Evolutionary conservation across 2,113 vertebrate species (phyloP).

Genomic region (Xerus inauris): DNA sequence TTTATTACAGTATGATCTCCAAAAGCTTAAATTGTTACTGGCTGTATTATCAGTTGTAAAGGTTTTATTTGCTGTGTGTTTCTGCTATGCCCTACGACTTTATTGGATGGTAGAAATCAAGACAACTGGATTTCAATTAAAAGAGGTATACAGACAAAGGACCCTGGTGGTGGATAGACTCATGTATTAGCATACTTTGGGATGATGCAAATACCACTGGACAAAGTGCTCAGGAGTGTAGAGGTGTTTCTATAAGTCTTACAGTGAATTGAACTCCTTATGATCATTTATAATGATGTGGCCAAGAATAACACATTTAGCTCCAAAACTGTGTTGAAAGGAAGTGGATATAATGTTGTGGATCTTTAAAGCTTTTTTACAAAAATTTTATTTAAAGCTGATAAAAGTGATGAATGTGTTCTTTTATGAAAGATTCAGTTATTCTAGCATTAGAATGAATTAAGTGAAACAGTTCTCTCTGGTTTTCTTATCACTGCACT

Average conservation of each 20-base stretch:
- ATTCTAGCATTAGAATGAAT: not conserved
- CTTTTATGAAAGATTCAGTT: constrained; percentile 12
- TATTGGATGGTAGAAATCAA: constrained; percentile 15
- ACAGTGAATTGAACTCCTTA: not conserved
- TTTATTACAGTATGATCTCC: not conserved
- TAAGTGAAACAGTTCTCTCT: not conserved
- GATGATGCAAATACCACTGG: not conserved
- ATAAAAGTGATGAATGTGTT: not conserved
- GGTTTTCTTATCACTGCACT: not conserved
- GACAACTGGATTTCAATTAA: not conserved
- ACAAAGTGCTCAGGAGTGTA: not conserved
- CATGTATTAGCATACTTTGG: not conserved
- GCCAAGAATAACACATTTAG: not conserved
- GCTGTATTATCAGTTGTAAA: not conserved
- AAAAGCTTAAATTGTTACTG: not conserved
- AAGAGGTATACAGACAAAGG: not conserved
- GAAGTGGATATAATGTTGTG: not conserved
- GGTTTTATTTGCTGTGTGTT: not conserved
- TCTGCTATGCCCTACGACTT: not conserved
- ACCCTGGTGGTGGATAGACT: not conserved
- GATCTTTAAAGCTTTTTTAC: not conserved
- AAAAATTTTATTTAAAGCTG: not conserved
- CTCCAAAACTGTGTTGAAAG: not conserved
- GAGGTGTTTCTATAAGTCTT: not conserved
- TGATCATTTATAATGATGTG: not conserved